phyloP scores from a whole-genome alignment of 23 tunicate species.

The Trididemnum clinides region DNA sequence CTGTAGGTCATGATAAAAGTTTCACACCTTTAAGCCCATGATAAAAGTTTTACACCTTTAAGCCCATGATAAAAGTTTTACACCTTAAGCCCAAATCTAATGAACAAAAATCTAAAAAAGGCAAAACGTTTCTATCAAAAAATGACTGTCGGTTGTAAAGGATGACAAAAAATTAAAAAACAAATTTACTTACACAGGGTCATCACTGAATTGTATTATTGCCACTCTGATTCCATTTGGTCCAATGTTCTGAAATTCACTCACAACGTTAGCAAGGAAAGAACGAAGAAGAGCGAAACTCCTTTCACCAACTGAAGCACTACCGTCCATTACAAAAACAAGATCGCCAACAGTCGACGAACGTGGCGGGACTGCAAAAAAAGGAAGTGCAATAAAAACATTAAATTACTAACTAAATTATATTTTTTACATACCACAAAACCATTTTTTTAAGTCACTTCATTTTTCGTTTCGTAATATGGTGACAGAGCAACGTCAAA shows the following conservation, averaged over 20 bases:
- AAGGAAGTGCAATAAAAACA: not conserved
- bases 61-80: no score
- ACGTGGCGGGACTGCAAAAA: slow-evolving; percentile 18
- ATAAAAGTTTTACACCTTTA: no score
- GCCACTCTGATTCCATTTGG: slow-evolving; percentile 58
- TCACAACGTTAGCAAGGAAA: slow-evolving; percentile 56
- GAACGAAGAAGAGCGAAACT: slow-evolving; percentile 57
- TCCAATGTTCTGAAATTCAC: slow-evolving; percentile 57
- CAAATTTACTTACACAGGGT: slow-evolving; percentile 45
- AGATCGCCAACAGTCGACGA: slow-evolving; percentile 39
- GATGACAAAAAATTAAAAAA: not conserved
- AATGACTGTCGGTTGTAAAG: not conserved
- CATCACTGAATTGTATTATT: slow-evolving; percentile 72
- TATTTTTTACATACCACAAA: not conserved
- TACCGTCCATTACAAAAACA: slow-evolving; percentile 78
- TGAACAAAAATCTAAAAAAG: no score
- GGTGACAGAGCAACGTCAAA: no score
- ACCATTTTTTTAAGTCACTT: no score
- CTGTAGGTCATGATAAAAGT: no score
- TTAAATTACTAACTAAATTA: not conserved
- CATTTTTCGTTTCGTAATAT: no score
- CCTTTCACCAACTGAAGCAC: slow-evolving; percentile 74
- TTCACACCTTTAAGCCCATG: no score
- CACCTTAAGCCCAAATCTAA: no score
- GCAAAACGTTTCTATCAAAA: no score